These are phyloP conservation scores for Moxostoma hubbsi DNA, from an alignment of 2,797 vertebrate species.

Conservation along the genomic window DNA sequence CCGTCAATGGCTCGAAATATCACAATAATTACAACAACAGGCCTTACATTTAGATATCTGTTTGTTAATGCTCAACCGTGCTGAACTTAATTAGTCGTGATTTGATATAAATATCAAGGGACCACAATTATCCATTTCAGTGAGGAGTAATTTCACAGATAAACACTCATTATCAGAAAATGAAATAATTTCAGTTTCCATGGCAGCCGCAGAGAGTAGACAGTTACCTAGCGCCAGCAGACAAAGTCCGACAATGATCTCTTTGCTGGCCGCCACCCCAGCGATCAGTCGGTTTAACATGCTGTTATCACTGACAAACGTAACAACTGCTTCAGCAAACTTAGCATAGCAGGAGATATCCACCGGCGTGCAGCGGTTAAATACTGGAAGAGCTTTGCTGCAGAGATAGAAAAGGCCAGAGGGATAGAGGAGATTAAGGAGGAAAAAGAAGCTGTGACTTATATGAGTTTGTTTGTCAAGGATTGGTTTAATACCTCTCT, in stretches of 20 bases:
- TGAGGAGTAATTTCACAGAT: background rate
- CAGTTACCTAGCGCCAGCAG: slow-evolving; percentile 90
- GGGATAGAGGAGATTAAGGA: slow-evolving; percentile 37
- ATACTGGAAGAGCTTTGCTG: slow-evolving; percentile 91
- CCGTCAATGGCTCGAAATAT: background rate
- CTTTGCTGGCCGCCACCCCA: slow-evolving; percentile 95
- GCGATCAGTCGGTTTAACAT: slow-evolving; percentile 95
- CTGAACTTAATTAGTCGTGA: slow-evolving; percentile 7
- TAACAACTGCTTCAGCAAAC: slow-evolving; percentile 96
- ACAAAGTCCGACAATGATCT: slow-evolving; percentile 98
- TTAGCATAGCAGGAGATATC: slow-evolving; percentile 95
- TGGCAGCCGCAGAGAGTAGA: slow-evolving; percentile 18
- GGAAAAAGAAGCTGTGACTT: background rate
- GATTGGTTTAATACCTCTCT: slow-evolving; percentile 81
- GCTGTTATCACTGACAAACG: slow-evolving; percentile 95
- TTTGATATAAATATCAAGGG: background rate
- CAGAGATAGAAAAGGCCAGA: slow-evolving; percentile 47
- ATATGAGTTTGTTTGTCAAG: background rate
- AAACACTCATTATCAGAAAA: slow-evolving; percentile 16
- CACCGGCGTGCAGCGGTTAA: slow-evolving; percentile 97
- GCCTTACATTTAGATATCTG: background rate
- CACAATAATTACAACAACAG: background rate
- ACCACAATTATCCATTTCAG: background rate
- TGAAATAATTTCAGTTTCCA: background rate
- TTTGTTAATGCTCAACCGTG: background rate